Evolutionary conservation across 2,113 vertebrate species (phyloP).

Genomic region (Corapipo altera): DNA sequence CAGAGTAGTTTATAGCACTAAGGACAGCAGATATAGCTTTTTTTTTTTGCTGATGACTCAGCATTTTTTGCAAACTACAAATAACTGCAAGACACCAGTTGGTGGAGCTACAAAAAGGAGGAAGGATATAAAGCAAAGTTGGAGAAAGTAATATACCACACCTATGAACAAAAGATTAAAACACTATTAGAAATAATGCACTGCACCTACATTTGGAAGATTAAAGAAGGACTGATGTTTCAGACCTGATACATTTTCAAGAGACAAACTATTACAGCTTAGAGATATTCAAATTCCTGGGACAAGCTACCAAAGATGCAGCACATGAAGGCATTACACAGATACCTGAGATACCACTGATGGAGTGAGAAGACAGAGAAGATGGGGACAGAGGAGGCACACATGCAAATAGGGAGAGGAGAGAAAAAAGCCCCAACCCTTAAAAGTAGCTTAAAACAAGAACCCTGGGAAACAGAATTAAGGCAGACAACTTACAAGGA

Average conservation of each 20-base stretch:
- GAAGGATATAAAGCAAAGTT: not conserved
- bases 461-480: not conserved
- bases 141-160: not conserved
- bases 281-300: not conserved
- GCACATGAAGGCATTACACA: not conserved
- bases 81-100: not conserved
- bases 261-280: not conserved
- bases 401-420: accelerated
- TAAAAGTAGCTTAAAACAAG: not conserved
- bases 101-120: not conserved
- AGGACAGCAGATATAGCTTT: not conserved
- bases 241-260: not conserved
- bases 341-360: not conserved
- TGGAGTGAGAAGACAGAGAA: not conserved
- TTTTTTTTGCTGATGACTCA: not conserved
- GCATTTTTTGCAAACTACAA: not conserved
- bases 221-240: not conserved
- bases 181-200: not conserved
- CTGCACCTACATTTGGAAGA: not conserved
- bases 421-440: not conserved
- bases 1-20: not conserved
- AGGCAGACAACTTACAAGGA: not conserved
- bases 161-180: not conserved
- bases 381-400: not conserved
- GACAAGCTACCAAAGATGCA: not conserved